Evolutionary conservation across 2,888 invertebrate genomes (phyloP).

Genomic region (Pecten maximus): DNA sequence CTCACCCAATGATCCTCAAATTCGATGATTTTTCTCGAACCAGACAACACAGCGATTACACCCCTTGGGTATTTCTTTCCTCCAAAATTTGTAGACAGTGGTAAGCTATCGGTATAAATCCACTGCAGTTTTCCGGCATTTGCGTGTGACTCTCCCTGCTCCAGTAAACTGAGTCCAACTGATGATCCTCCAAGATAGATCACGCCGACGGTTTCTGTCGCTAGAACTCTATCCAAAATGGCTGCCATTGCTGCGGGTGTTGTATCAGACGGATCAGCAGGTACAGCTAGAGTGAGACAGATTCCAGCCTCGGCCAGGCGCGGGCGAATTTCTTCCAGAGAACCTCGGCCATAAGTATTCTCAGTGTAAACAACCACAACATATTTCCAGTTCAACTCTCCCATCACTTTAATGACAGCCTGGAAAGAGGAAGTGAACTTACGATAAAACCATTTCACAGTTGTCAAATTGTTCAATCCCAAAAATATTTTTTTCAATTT

Average conservation of each 20-base stretch:
- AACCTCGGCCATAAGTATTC: conserved; percentile 69
- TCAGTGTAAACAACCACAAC: conserved; percentile 81
- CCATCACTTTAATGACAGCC: conserved; percentile 79
- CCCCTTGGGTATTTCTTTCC: conserved; percentile 73
- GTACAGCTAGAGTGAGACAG: conserved; percentile 73
- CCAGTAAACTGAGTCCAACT: conserved; percentile 62
- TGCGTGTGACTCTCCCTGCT: conserved; percentile 55
- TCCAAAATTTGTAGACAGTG: conserved; percentile 61
- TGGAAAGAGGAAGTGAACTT: conserved; percentile 58
- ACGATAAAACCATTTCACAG: too few species aligned
- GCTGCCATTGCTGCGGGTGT: conserved; percentile 56
- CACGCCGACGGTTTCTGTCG: conserved; percentile 68
- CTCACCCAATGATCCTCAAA: conserved; percentile 80
- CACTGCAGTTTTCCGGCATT: conserved; percentile 77
- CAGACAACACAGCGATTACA: conserved; percentile 71
- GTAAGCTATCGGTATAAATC: conserved; percentile 74
- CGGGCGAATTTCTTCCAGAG: conserved; percentile 66
- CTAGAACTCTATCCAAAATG: conserved; percentile 60
- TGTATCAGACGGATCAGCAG: conserved; percentile 59
- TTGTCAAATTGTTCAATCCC: too few species aligned
- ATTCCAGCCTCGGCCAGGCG: conserved; percentile 66
- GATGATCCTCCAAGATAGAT: conserved; percentile 70
- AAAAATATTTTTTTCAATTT: too few species aligned
- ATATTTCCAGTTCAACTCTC: conserved; percentile 81
- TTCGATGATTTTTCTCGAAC: conserved; percentile 74